phyloP scores from a whole-genome alignment of 2,113 vertebrate genomes.

The Apeltes quadracus region DNA sequence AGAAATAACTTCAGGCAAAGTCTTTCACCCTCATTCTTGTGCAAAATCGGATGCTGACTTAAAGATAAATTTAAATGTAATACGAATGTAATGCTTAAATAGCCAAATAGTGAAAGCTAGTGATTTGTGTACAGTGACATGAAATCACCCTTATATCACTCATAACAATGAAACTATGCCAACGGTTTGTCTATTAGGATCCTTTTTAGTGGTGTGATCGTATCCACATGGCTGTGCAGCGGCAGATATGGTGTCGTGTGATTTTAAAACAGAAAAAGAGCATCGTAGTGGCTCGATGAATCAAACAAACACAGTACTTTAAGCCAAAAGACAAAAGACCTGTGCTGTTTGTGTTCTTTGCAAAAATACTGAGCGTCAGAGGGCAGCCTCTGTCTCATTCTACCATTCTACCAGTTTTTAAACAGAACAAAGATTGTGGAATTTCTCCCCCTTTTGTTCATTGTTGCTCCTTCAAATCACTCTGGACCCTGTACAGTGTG shows the following conservation, averaged over 20 bases:
- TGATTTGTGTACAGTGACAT: no score
- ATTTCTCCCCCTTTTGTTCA: neutral
- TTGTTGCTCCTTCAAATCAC: neutral
- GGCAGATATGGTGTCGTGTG: neutral
- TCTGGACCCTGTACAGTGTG: neutral
- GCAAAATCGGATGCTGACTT: neutral
- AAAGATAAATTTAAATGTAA: neutral
- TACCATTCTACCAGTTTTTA: neutral
- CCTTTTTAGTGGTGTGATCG: neutral
- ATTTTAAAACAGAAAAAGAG: neutral
- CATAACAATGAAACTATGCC: neutral
- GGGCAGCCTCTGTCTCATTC: neutral
- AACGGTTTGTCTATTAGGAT: neutral
- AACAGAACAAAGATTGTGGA: neutral
- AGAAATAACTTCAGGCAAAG: neutral
- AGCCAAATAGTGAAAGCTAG: no score
- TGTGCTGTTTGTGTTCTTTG: neutral
- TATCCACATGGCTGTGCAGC: neutral
- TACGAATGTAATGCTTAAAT: no score
- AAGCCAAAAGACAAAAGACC: neutral
- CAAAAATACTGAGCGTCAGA: neutral
- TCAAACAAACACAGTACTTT: neutral
- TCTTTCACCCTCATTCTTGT: neutral
- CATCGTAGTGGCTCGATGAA: no score
- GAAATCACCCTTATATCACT: no score